Evolutionary conservation across 1,140 invertebrate species (phyloP), one percentile per base, ranked within the genome.

Genomic region (Drosophila tsacasi): DNA sequence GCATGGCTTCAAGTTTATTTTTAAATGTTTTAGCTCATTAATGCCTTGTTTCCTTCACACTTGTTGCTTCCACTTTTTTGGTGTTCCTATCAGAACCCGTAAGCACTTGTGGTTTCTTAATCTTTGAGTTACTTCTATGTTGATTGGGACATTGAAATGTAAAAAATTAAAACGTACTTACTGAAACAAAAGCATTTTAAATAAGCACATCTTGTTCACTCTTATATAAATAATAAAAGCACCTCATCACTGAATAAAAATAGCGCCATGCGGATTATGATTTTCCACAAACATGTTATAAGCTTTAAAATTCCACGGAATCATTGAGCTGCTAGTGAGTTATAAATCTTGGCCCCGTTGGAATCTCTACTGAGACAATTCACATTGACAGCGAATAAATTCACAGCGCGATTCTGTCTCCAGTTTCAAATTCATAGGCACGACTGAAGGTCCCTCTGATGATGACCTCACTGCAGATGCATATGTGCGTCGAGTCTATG

Each of bases 1-100:
- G 39, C 39, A 27, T 21, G 47, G 23, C 42, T 49, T 69, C 27
- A 59, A 44, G 80, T 75, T 84, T 81, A 81, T 84, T 84, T 69
- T 74, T 81, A 77, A 81, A 74, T 52, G 44, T 81, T 74, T 52
- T 74, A 65, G 67, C 79, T 78, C 73, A 80, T 84, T 81, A 84
- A 61, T 23, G 54, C 68, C 73, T 50, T 54, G 59, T 54, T 57
- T 79, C 61, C 57, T 32, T 15, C 19, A 7, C 57, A 42, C 32
- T 67, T 10, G 19, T 27, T 40, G 30, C 30, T 49, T 63, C 15
- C 15, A 15, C 15, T 49, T 61, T 12, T 7, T 21, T 23, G 25
- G 13, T 35, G 32, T 25, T 64, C 15, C 27, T 73, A 73, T 67
- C 58, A 67, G 69, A 59, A 60, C 46, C 61, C 54, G 15, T 40